Evolutionary conservation across 2,113 vertebrate genomes (phyloP), one percentile per base, ranked within the genome.

Genomic region (Antechinus flavipes): DNA sequence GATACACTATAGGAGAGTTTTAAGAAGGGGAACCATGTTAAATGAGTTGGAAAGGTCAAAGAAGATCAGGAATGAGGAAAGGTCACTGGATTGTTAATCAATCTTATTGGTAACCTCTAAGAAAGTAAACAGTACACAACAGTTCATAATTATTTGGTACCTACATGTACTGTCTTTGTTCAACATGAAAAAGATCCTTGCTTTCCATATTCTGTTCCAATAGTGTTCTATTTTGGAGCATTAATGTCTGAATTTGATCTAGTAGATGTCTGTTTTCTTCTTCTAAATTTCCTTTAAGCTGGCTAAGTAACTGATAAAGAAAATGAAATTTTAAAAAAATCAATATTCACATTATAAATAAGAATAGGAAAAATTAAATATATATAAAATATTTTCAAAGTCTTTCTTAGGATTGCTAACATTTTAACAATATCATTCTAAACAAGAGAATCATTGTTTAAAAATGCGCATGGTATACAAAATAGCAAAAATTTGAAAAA

Each of bases 141-240:
- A 96, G 46, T n/a, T 27, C 35, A 97, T 68, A 96, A 93, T 92
- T 95, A 94, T 97, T 92, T 96, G 97, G 91, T 98, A 99, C 99
- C 94, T 98, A 99, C 99, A 99, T 99, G 98, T 99, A 99, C 95
- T 99, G 99, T 98, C 99, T 99, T 98, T 99, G 99, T 97, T 99
- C 99, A 8, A 99, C 99, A 26, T 99, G 99, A 98, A 99, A 99
- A 96, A 99, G 99, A 98, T 99, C 99, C 98, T 99, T 99, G 99
- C 99, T 99, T 98, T 99, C 99, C 99, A 99, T 99, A 95, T 99
- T 99, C 98, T 99, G 99, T 97, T 99, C 99, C 98, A 99, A 98
- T 76, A 99, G 98, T 0, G 99, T 99, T 98, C 99, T 99, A 97
- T 99, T 99, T 97, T 99, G 99, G 23, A 99, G 98, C 99, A 99